phyloP scores from a whole-genome alignment of 2,113 vertebrate genomes.

The Elephas maximus region DNA sequence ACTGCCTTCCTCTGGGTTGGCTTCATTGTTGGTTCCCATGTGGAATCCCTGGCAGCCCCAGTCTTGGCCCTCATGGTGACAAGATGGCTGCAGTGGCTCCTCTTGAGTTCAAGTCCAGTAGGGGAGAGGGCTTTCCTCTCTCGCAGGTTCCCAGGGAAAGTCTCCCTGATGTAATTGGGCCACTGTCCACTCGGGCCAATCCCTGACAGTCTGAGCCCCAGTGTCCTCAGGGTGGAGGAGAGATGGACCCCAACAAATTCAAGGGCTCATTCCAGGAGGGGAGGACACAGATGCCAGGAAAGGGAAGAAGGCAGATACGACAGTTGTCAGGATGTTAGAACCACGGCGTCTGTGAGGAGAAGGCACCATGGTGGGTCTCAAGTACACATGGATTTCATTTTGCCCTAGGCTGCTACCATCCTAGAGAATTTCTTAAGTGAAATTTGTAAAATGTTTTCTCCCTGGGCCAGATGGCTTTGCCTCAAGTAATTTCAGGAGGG shows the following conservation, averaged over 20 bases:
- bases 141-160: neutral
- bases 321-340: rapidly evolving
- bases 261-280: neutral
- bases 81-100: neutral
- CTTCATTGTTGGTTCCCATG: neutral
- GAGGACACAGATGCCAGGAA: rapidly evolving
- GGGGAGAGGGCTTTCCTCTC: neutral
- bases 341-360: rapidly evolving
- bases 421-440: neutral
- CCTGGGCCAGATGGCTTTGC: too few species aligned
- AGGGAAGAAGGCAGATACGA: rapidly evolving
- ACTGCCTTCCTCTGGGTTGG: neutral
- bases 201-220: neutral
- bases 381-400: rapidly evolving
- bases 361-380: too few species aligned
- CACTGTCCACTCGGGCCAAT: rapidly evolving
- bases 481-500: rapidly evolving
- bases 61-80: neutral
- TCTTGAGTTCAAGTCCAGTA: neutral
- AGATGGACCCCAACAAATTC: neutral
- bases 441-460: neutral
- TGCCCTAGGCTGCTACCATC: neutral
- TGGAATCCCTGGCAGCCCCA: neutral
- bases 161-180: rapidly evolving
- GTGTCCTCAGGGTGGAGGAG: rapidly evolving